phyloP scores from a whole-genome alignment of 1,140 invertebrate species.

The Zeugodacus cucurbitae region DNA sequence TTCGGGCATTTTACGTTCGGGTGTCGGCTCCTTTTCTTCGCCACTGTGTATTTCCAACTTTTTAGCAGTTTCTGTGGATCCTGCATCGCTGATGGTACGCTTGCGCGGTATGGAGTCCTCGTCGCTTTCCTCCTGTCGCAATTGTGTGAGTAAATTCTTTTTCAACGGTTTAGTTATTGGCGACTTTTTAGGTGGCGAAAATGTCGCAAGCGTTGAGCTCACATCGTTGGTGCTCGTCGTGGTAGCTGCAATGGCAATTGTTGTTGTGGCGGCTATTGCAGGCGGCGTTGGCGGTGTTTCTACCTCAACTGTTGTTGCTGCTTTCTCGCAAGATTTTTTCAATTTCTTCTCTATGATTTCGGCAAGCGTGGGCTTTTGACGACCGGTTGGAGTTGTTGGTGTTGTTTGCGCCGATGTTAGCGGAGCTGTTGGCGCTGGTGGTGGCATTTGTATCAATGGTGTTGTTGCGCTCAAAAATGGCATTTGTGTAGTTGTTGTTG shows the following conservation, averaged over 20 bases:
- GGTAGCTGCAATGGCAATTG: too few species aligned
- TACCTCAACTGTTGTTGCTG: neutral
- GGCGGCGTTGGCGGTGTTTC: too few species aligned
- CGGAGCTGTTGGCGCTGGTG: neutral
- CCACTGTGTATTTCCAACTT: neutral
- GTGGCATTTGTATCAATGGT: neutral
- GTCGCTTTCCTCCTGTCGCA: slow-evolving; percentile 60
- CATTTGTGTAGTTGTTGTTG: neutral
- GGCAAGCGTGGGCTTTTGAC: slow-evolving; percentile 54
- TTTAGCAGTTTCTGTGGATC: neutral
- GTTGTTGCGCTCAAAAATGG: too few species aligned
- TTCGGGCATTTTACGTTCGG: neutral
- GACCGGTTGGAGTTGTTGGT: slow-evolving; percentile 39
- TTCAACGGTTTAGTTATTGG: slow-evolving; percentile 61
- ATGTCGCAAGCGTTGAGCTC: neutral
- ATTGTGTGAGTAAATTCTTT: slow-evolving; percentile 58
- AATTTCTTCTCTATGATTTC: slow-evolving; percentile 63
- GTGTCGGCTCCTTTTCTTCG: neutral
- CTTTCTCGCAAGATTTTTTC: slow-evolving; percentile 51
- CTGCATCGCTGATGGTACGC: slow-evolving; percentile 54
- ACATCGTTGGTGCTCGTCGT: neutral
- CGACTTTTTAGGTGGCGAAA: slow-evolving; percentile 52
- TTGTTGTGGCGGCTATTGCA: neutral
- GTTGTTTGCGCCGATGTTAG: neutral
- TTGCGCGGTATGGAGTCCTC: slow-evolving; percentile 57